Evolutionary conservation across 2,113 vertebrate genomes (phyloP).

Genomic region (Crotophaga sulcirostris): DNA sequence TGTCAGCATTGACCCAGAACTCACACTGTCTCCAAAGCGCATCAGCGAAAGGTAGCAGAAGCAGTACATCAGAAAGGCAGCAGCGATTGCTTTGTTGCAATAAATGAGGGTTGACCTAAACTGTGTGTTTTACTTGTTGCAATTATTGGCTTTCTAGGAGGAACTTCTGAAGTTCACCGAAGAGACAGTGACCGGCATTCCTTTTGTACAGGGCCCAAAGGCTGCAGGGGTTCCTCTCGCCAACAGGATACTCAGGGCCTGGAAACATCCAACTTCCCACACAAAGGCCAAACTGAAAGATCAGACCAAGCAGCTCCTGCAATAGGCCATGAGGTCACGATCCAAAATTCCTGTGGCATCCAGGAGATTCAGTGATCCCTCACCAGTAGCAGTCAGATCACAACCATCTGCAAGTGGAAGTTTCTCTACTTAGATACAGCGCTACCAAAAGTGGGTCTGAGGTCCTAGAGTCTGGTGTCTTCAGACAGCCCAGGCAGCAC

Average conservation of each 20-base stretch:
- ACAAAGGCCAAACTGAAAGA: background rate
- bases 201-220: background rate
- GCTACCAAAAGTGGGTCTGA: background rate
- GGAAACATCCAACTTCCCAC: background rate
- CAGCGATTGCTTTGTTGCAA: background rate
- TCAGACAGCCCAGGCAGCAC: background rate
- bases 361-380: background rate
- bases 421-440: background rate
- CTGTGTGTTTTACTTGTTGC: background rate
- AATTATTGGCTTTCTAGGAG: background rate
- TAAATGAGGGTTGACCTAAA: background rate
- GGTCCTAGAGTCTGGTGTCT: background rate
- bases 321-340: accelerated
- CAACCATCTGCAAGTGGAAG: background rate
- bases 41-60: background rate
- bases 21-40: background rate
- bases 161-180: background rate
- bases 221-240: background rate
- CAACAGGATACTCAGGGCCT: background rate
- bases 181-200: background rate
- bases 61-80: background rate
- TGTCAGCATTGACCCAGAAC: background rate
- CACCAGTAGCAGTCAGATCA: background rate
- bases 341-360: background rate
- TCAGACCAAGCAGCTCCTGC: background rate